Evolutionary conservation across 2,888 invertebrate genomes (phyloP).

Genomic region (Tribolium freemani): DNA sequence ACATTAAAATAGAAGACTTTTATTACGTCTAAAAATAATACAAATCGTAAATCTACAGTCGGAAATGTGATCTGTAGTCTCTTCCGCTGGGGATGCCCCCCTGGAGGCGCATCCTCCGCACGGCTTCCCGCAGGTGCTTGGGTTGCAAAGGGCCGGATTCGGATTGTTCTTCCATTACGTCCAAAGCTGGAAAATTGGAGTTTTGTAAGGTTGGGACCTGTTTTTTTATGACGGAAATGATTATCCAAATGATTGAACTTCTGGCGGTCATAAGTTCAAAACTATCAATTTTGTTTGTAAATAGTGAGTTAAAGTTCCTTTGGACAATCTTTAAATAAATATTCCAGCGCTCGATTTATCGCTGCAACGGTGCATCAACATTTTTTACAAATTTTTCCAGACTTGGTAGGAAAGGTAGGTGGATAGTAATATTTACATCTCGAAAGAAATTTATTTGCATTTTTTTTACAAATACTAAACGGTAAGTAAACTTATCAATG

Average conservation of each 20-base stretch:
- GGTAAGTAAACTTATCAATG: too few relatives aligned
- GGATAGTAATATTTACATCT: too few relatives aligned
- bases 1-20: slow-evolving; percentile 26
- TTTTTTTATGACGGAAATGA: background rate
- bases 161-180: slow-evolving; percentile 89
- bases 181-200: slow-evolving; percentile 78
- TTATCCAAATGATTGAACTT: background rate
- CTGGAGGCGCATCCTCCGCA: slow-evolving; percentile 81
- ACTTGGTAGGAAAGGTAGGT: too few relatives aligned
- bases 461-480: too few relatives aligned
- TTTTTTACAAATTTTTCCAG: too few relatives aligned
- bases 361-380: background rate
- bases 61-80: slow-evolving; percentile 71
- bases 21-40: slow-evolving; percentile 20
- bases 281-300: background rate
- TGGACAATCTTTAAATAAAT: background rate
- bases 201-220: background rate
- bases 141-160: slow-evolving; percentile 95
- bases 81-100: slow-evolving; percentile 82
- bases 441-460: too few relatives aligned
- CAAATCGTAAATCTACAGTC: slow-evolving; percentile 50
- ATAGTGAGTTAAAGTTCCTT: background rate
- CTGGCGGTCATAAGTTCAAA: background rate
- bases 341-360: background rate
- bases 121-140: slow-evolving; percentile 94